phyloP scores from a whole-genome alignment of 2,113 vertebrate species.

The Oreochromis niloticus region DNA sequence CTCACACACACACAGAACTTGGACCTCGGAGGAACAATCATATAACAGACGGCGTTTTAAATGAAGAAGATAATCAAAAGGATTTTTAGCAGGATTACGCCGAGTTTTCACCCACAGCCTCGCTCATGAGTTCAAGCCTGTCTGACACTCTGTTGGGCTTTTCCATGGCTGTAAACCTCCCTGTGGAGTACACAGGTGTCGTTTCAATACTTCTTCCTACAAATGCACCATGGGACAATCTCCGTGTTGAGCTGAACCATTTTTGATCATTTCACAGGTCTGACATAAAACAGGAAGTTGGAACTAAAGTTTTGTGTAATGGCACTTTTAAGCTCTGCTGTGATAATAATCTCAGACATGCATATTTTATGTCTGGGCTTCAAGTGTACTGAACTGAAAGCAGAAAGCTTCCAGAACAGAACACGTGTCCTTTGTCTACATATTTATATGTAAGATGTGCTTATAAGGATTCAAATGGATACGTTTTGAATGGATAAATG shows the following conservation, averaged over 20 bases:
- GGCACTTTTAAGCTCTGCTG: background rate
- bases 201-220: background rate
- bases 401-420: background rate
- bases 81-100: background rate
- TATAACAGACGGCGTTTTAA: background rate
- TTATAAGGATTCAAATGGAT: background rate
- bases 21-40: background rate
- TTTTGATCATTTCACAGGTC: background rate
- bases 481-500: background rate
- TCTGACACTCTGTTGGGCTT: background rate
- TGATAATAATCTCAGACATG: background rate
- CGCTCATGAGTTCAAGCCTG: background rate
- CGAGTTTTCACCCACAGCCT: background rate
- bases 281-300: background rate
- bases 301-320: background rate
- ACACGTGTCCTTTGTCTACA: background rate
- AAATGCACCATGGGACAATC: background rate
- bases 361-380: background rate
- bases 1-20: background rate
- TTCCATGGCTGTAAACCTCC: background rate
- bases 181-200: background rate
- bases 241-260: background rate
- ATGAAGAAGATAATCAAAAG: background rate
- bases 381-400: background rate
- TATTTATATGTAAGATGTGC: background rate